phyloP scores from a whole-genome alignment of 2,888 invertebrate species.

The Taphrorychus bicolor region DNA sequence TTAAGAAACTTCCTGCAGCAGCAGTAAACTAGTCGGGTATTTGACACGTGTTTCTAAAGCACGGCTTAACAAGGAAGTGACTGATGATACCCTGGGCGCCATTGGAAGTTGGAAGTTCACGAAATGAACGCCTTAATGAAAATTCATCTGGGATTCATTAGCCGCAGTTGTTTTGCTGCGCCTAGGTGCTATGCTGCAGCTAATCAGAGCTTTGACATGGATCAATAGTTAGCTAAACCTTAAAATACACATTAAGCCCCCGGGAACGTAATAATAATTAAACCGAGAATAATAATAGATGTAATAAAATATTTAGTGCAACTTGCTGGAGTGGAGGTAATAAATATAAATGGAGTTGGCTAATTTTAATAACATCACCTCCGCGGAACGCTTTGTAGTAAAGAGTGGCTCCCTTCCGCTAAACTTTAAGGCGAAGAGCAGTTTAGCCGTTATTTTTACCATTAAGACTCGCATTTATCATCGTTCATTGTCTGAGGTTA shows the following conservation, averaged over 20 bases:
- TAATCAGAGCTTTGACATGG: neutral
- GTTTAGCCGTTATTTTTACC: neutral
- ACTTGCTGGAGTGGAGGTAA: conserved; percentile 3
- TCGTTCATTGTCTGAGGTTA: neutral
- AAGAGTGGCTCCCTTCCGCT: neutral
- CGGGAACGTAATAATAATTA: neutral
- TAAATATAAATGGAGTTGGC: conserved; percentile 4
- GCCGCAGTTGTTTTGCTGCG: neutral
- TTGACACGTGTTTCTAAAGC: conserved; percentile 8
- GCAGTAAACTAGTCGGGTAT: conserved; percentile 1
- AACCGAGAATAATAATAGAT: neutral
- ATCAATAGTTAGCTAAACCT: too few species aligned
- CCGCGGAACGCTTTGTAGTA: neutral
- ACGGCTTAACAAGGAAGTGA: conserved; percentile 8
- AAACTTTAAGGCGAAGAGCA: too few species aligned
- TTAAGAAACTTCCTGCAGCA: neutral
- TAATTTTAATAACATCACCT: conserved; percentile 1
- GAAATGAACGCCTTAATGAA: conserved; percentile 29
- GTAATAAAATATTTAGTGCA: conserved; percentile 8
- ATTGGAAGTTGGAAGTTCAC: conserved; percentile 10
- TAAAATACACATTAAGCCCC: neutral
- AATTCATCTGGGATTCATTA: conserved; percentile 27
- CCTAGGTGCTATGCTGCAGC: neutral
- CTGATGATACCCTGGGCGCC: conserved; percentile 6
- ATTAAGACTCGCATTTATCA: neutral